phyloP scores from a whole-genome alignment of 1,140 invertebrate species.

The Temnothorax longispinosus region DNA sequence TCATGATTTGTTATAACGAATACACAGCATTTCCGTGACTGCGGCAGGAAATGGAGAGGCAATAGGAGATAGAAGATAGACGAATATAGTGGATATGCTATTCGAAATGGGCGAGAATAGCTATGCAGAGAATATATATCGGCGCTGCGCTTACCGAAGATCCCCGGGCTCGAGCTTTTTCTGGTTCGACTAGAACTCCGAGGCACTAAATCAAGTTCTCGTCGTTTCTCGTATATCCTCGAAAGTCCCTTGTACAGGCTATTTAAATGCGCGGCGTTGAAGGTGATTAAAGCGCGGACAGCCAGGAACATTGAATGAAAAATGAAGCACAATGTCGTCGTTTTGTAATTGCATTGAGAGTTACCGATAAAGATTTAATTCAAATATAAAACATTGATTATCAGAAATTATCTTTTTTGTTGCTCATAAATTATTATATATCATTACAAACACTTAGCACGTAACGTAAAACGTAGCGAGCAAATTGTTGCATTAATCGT shows the following conservation, averaged over 20 bases:
- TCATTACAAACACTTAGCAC: neutral
- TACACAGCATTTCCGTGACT: slow-evolving; percentile 9
- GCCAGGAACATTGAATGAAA: neutral
- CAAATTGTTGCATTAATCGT: neutral
- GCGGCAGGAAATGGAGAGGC: slow-evolving; percentile 42
- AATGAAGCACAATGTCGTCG: neutral
- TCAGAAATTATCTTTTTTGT: neutral
- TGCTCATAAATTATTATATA: neutral
- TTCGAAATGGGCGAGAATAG: slow-evolving; percentile 20
- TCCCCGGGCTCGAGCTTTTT: slow-evolving; percentile 25
- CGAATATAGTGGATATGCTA: slow-evolving; percentile 1
- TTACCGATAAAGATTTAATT: neutral
- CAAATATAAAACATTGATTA: neutral
- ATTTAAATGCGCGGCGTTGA: slow-evolving; percentile 28
- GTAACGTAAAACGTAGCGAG: neutral
- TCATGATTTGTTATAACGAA: slow-evolving; percentile 37
- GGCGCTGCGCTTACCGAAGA: slow-evolving; percentile 21
- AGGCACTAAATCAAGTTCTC: slow-evolving; percentile 47
- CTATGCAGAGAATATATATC: slow-evolving; percentile 15
- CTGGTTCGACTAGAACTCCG: slow-evolving; percentile 1
- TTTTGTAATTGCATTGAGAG: neutral
- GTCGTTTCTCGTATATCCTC: slow-evolving; percentile 17
- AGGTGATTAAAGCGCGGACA: slow-evolving; percentile 17
- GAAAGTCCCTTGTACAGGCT: slow-evolving; percentile 11
- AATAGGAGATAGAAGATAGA: slow-evolving; percentile 1